Evolutionary conservation across 30 jellyfish, hydroid and myxozoan species (phyloP).

Genomic region (Clytia hemisphaerica): DNA sequence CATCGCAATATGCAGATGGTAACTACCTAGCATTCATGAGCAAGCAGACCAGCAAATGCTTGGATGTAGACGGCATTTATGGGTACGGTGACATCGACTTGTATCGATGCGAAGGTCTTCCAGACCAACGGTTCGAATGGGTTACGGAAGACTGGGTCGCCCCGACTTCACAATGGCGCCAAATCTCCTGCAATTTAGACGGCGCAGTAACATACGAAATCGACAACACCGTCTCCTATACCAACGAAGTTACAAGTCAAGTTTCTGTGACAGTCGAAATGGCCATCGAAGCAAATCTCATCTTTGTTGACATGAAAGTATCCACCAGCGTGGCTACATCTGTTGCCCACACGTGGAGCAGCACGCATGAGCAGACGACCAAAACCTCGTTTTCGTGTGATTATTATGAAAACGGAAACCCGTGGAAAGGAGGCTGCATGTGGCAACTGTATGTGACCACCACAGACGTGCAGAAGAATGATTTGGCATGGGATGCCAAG

Average conservation of each 20-base stretch:
- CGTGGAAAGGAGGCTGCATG: slow-evolving; percentile 1
- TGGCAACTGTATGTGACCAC: not conserved
- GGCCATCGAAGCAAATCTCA: not conserved
- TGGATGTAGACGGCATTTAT: slow-evolving; percentile 34
- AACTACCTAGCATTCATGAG: slow-evolving; percentile 23
- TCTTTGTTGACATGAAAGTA: not conserved
- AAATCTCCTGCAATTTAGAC: slow-evolving; percentile 36
- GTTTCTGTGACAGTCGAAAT: slow-evolving; percentile 7
- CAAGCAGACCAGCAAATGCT: slow-evolving; percentile 19
- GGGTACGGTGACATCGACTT: slow-evolving; percentile 18
- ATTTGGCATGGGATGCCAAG: slow-evolving; percentile 25
- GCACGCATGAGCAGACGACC: not conserved
- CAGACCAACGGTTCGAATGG: slow-evolving; percentile 38
- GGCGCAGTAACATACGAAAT: slow-evolving; percentile 34
- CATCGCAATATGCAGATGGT: slow-evolving; percentile 13
- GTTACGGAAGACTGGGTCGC: slow-evolving; percentile 35
- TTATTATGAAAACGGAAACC: not conserved
- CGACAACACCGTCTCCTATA: slow-evolving; percentile 15
- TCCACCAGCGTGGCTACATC: not conserved
- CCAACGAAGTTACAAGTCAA: slow-evolving; percentile 7
- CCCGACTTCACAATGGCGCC: slow-evolving; percentile 32
- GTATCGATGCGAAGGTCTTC: slow-evolving; percentile 28
- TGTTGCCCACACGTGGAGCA: not conserved
- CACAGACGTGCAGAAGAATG: not conserved
- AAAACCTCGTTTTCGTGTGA: not conserved